Conservation (phyloP, 2,888 invertebrate species). For the Agonopterix heracliana region DNA sequence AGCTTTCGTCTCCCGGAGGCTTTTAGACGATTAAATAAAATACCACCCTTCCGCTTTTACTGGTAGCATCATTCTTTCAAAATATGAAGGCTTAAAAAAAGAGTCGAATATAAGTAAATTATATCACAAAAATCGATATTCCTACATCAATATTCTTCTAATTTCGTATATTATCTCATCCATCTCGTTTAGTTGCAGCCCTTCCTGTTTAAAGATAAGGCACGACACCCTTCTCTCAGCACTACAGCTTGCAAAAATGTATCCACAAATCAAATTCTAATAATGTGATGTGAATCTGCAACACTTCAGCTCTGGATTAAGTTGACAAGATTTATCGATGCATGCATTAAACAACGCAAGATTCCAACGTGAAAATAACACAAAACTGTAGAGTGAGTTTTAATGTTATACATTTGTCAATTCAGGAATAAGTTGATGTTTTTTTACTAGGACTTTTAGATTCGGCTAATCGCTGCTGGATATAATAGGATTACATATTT, state of each 20-base stretch:
- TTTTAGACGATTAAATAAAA: no score
- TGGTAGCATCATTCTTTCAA: no score
- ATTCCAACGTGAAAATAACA: slow-evolving; percentile 5
- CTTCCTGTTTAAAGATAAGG: slow-evolving; percentile 55
- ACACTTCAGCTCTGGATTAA: slow-evolving; percentile 33
- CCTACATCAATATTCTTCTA: not conserved
- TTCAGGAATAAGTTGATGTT: no score
- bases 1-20: no score
- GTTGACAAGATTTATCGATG: slow-evolving; percentile 41
- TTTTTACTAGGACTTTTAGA: no score
- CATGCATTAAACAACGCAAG: slow-evolving; percentile 13
- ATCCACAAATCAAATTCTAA: slow-evolving; percentile 12
- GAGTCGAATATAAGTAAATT: not conserved
- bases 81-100: not conserved
- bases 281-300: slow-evolving; percentile 27
- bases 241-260: slow-evolving; percentile 28
- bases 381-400: not conserved
- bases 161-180: not conserved
- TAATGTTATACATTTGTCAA: no score
- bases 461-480: no score
- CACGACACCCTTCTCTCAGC: slow-evolving; percentile 39
- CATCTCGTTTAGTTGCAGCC: not conserved
- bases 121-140: no score
- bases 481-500: no score
- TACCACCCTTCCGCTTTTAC: no score